Evolutionary conservation across 1,140 invertebrate species (phyloP), one percentile per base, ranked within the genome.

Genomic region (Rhagoletis pomonella): DNA sequence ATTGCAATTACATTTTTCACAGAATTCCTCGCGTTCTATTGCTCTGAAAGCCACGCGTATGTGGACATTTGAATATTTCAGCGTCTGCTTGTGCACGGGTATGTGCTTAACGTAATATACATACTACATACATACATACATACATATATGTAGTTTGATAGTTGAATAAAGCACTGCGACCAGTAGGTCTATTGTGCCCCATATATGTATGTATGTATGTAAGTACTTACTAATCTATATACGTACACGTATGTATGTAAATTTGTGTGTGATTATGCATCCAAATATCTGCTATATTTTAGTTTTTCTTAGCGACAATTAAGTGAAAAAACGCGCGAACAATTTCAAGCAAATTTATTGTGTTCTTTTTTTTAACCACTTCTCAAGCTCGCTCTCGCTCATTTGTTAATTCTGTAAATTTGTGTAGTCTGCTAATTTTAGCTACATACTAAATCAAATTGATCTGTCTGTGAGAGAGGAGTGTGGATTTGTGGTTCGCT

Each of bases 211-310:
- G 29, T 29, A 29, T 29, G 1, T 55, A 10, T 55, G 50, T 55
- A 55, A 7, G 50, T 55, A 55, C 50, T 55, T 55, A 55, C 50
- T 55, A 7, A 55, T 55, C 50, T 10, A 55, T 55, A 55, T 55
- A 55, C 3, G 5, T 7, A 55, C 12, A 19, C 47, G 29, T 17
- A 81, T 58, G 1, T 55, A 81, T 55, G 44, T 58, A 58, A n/a
- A 42, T 55, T 29, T 17, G 12, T 44, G 29, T 29, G 29, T 29
- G 29, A 29, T 29, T 29, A 29, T 29, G 29, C 29, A 29, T 29
- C 29, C 29, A 29, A 29, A 29, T 73, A 42, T 73, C 67, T 73
- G 67, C 39, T 73, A 73, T 73, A 73, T 73, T 73, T 73, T 73
- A 44, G 42, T 9, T n/a, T 73, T 73, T 73, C 67, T 17, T 42